Evolutionary conservation across 2,888 invertebrate species (phyloP).

Genomic region (Synanthedon tipuliformis): DNA sequence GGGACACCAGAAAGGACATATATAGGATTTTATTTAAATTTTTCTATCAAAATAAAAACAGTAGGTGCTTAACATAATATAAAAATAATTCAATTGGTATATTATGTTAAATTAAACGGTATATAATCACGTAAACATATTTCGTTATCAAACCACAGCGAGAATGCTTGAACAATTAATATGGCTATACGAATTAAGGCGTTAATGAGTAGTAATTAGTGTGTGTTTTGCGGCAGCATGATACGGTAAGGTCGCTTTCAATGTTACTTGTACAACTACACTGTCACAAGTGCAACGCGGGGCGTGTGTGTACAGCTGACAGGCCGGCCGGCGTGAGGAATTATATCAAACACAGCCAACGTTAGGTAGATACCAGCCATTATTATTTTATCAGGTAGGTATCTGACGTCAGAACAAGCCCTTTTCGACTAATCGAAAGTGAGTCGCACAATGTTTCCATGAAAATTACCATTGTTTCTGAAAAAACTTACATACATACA

Average conservation of each 20-base stretch:
- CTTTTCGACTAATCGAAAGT: not conserved
- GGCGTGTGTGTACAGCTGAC: conserved; percentile 33
- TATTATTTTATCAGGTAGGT: not conserved
- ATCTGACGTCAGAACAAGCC: not conserved
- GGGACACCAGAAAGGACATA: too few relatives aligned
- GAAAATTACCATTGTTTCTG: conserved; percentile 5
- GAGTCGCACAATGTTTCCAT: conserved; percentile 2
- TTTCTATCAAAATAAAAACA: not conserved
- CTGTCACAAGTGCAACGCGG: conserved; percentile 15
- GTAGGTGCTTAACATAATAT: not conserved
- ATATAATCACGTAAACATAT: not conserved
- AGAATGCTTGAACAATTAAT: conserved; percentile 4
- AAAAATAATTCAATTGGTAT: not conserved
- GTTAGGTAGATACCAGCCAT: too few relatives aligned
- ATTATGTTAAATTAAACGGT: not conserved
- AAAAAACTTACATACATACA: too few relatives aligned
- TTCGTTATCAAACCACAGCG: conserved; percentile 1
- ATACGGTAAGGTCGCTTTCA: conserved; percentile 53
- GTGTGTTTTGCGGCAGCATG: conserved; percentile 30
- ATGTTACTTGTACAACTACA: conserved; percentile 36
- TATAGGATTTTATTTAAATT: too few relatives aligned
- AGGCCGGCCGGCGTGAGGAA: conserved; percentile 13
- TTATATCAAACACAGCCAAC: conserved; percentile 12
- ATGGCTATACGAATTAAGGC: too few relatives aligned
- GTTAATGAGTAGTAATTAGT: conserved; percentile 12